Conservation (phyloP, 2,888 invertebrate species). For the Ganaspis brasiliensis region DNA sequence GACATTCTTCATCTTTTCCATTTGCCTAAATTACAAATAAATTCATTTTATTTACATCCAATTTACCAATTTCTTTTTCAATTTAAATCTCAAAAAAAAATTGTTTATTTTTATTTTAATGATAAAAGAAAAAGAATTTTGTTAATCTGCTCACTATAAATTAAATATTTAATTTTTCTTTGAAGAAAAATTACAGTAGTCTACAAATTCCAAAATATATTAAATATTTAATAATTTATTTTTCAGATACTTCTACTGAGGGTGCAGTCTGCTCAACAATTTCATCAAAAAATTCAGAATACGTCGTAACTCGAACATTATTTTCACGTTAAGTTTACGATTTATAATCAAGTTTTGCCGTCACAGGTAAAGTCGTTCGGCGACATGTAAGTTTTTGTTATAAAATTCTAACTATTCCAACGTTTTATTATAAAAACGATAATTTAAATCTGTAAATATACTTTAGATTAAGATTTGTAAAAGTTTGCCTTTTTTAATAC, state of each 20-base stretch:
- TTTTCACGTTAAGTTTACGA: constrained; percentile 25
- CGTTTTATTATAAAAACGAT: background rate
- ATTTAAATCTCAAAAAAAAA: no score
- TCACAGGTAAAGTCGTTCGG: constrained; percentile 17
- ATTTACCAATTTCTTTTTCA: constrained; percentile 20
- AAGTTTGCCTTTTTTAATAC: background rate
- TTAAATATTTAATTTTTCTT: background rate
- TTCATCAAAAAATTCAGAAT: constrained; percentile 56
- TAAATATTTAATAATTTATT: background rate
- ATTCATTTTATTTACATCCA: background rate
- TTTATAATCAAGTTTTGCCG: constrained; percentile 35
- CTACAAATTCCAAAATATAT: no score
- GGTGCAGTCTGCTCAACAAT: constrained; percentile 65
- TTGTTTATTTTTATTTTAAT: no score
- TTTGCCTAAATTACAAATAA: background rate
- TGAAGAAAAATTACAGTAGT: no score
- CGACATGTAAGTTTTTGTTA: constrained; percentile 33
- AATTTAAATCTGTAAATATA: background rate
- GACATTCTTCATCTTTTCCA: constrained; percentile 11
- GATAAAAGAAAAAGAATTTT: no score
- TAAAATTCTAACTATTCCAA: background rate
- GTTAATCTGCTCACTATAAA: background rate
- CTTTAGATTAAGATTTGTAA: background rate
- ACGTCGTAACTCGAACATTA: constrained; percentile 16
- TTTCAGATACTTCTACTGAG: constrained; percentile 64